A percentile compares a stretch with the other conserved stretches of the same genome.
Conservation (phyloP, 2,797 vertebrate species). For the Pelochelys cantorii region DNA sequence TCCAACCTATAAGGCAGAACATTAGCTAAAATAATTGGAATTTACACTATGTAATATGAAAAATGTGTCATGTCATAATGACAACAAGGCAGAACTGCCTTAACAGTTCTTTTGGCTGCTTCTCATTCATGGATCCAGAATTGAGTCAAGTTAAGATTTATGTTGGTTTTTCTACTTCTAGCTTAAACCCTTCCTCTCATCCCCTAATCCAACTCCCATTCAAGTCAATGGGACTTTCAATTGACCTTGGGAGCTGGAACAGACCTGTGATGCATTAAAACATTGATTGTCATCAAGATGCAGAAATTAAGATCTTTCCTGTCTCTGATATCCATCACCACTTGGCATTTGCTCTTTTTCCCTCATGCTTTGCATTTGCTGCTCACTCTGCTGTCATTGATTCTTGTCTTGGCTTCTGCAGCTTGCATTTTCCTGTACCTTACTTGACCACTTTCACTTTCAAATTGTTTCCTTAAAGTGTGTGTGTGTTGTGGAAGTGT, state of each 20-base stretch:
- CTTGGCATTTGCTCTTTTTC: conserved; percentile 25
- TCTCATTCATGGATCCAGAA: neutral
- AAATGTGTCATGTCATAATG: fast-evolving
- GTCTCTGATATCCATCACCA: neutral
- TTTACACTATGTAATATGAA: fast-evolving
- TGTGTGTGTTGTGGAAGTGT: neutral
- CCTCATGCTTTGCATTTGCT: conserved; percentile 29
- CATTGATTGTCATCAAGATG: neutral
- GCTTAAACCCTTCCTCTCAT: neutral
- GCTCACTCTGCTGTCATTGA: conserved; percentile 56
- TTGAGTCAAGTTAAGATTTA: neutral
- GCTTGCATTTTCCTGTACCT: conserved; percentile 63
- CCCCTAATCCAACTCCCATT: neutral
- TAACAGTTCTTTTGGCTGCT: neutral
- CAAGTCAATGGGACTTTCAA: conserved; percentile 19
- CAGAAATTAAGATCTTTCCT: neutral
- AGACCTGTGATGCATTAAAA: neutral
- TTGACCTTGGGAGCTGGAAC: neutral
- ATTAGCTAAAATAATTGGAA: neutral
- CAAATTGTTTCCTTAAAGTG: conserved; percentile 34
- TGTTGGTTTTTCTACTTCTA: neutral
- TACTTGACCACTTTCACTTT: conserved; percentile 44
- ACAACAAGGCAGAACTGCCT: neutral
- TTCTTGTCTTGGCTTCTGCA: conserved; percentile 59
- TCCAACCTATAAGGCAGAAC: neutral